Conservation (phyloP, 2,888 invertebrate genomes). For the Volucella bombylans region DNA sequence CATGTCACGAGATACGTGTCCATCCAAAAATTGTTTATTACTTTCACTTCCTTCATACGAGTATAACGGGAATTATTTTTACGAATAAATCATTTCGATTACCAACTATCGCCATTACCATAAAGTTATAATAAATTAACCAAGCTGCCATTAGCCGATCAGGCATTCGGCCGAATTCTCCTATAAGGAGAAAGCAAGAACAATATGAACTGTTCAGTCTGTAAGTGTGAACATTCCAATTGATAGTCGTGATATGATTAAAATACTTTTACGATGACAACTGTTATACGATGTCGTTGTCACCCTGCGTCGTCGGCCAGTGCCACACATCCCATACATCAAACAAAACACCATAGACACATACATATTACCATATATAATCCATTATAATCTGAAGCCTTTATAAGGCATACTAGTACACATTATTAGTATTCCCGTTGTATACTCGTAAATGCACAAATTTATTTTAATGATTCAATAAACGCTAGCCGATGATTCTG, state of each 20-base stretch:
- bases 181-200: constrained; percentile 63
- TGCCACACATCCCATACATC: constrained; percentile 31
- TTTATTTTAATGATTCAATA: constrained; percentile 60
- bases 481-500: constrained; percentile 49
- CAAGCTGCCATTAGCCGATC: constrained; percentile 12
- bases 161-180: constrained; percentile 8
- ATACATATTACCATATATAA: constrained; percentile 47
- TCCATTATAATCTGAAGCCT: constrained; percentile 36
- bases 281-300: constrained; percentile 57
- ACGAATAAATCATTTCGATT: constrained; percentile 46
- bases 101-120: constrained; percentile 49
- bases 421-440: constrained; percentile 45
- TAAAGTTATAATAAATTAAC: constrained; percentile 62
- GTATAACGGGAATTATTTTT: constrained; percentile 38
- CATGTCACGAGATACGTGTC: constrained; percentile 13
- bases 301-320: constrained; percentile 48
- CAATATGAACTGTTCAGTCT: constrained; percentile 50
- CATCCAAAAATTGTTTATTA: constrained; percentile 26
- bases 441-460: constrained; percentile 35
- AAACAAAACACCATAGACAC: constrained; percentile 49
- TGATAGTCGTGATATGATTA: constrained; percentile 66
- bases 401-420: constrained; percentile 8
- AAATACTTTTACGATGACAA: constrained; percentile 65
- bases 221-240: constrained; percentile 68
- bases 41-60: constrained; percentile 43